A percentile compares a stretch with the other conserved stretches of the same genome.
phyloP scores from a whole-genome alignment of 2,888 invertebrate genomes.

The Aproaerema taeniolella region DNA sequence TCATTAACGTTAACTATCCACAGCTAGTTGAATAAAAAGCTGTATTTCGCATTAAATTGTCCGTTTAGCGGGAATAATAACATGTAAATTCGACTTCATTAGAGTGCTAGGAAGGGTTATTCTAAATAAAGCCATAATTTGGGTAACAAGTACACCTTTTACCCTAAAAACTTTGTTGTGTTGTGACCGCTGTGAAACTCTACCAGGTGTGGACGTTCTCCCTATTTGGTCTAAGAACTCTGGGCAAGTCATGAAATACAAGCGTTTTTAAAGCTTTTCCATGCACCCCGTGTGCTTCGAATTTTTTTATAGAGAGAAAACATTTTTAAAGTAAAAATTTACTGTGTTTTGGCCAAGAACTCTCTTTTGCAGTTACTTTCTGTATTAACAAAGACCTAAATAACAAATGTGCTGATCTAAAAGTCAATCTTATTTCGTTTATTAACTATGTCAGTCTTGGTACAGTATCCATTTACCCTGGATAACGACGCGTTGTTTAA shows the following conservation, averaged over 20 bases:
- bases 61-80: too few relatives aligned
- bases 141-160: slow-evolving; percentile 27
- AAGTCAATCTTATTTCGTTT: neutral
- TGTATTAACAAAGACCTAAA: neutral
- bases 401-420: neutral
- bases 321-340: neutral
- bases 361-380: neutral
- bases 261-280: slow-evolving; percentile 14
- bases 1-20: neutral
- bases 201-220: slow-evolving; percentile 34
- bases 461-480: too few relatives aligned
- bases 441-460: too few relatives aligned
- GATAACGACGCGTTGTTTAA: too few relatives aligned
- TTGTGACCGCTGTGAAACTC: slow-evolving; percentile 32
- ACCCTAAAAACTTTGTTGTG: slow-evolving; percentile 33
- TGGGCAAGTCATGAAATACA: slow-evolving; percentile 20
- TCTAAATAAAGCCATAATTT: slow-evolving; percentile 23
- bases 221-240: slow-evolving; percentile 27
- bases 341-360: neutral
- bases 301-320: too few relatives aligned
- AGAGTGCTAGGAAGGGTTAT: slow-evolving; percentile 1
- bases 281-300: too few relatives aligned
- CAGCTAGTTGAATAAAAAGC: neutral
- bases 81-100: slow-evolving; percentile 3
- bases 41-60: too few relatives aligned